Percentiles rank a stretch among this genome's conserved stretches.
phyloP scores from a whole-genome alignment of 2,888 invertebrate species.

The Tiliacea citrago region DNA sequence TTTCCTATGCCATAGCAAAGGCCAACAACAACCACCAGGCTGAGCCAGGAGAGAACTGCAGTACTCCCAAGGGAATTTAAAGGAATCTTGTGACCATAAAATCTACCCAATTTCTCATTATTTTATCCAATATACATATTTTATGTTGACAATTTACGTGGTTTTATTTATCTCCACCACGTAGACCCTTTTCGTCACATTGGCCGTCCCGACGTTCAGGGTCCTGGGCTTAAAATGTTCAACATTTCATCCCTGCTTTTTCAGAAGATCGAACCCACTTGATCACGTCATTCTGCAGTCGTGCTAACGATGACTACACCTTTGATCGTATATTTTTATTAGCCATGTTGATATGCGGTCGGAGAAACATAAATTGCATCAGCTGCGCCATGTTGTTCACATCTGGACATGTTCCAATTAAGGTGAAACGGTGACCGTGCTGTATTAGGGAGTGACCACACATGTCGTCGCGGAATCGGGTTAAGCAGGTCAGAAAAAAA shows the following conservation, averaged over 20 bases:
- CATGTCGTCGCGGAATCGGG: neutral
- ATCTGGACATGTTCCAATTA: slow-evolving; percentile 46
- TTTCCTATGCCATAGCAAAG: neutral
- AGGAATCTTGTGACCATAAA: too few relatives aligned
- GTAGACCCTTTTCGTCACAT: too few relatives aligned
- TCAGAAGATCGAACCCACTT: neutral
- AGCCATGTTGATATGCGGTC: neutral
- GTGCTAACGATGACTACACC: neutral
- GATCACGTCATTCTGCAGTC: neutral
- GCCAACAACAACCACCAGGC: too few relatives aligned
- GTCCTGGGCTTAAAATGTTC: neutral
- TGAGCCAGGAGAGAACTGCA: too few relatives aligned
- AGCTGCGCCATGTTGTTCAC: slow-evolving; percentile 20
- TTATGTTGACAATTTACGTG: too few relatives aligned
- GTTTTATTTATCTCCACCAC: too few relatives aligned
- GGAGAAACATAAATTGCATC: slow-evolving; percentile 18
- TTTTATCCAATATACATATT: too few relatives aligned
- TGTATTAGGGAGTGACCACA: neutral
- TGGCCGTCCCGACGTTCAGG: too few relatives aligned
- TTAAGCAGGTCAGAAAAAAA: neutral
- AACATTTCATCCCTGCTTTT: neutral
- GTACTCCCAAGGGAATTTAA: too few relatives aligned
- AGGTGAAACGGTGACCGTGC: neutral
- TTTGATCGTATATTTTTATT: slow-evolving; percentile 6
- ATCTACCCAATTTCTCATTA: too few relatives aligned